Base-by-base conservation (phyloP, 2,113 vertebrate genomes). In the Aspiorhynchus laticeps region DNA sequence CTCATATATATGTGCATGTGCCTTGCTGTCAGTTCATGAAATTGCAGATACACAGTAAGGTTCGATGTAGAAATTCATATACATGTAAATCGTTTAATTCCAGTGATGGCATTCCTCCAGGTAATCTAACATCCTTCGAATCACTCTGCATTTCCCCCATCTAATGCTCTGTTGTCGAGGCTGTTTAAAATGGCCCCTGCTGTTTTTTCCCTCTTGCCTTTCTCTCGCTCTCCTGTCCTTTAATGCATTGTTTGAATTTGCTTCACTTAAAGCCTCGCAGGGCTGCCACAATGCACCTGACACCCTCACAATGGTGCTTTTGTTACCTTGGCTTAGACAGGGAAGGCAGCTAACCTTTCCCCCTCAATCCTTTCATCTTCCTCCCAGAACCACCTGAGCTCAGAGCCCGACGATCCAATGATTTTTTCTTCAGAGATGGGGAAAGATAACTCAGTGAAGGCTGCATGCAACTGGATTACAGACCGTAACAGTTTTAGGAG, bases 271-370 rank as follows among this genome's bases (percentile, higher is more conserved):
- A 67, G 86, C 81, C 79, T 88, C 48, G 24, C 87, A 85, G 85
- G 41, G 67, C 87, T 28, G 51, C 74, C 84, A 88, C 88, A 90
- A 88, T 89, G 88, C 67, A 89, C 85, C 89, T 91, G 90, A 91
- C 89, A 88, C 65, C 9, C 63, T 82, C 74, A 91, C 86, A 91
- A 91, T 88, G 79, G 59, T 41, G 77, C 82, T 87, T 91, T 91
- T 90, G 88, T 90, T 89, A 80, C 83, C 86, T 73, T 87, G 77
- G 77, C 78, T 88, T 73, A 79, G 61, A 82, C 41, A 80, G 86
- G 61, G 63, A 89, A 48, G 73, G 84, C 33, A 51, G 86, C 90
- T 89, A 86, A 90, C 90, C 90, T 88, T 90, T 89, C 48, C 80
- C 80, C 59, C 80, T 33, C 26, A 24, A 15, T 85, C 79, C 83